These are phyloP conservation scores for Chorisops tibialis DNA, from an alignment of 2,888 invertebrate genomes.

Conservation along the genomic window DNA sequence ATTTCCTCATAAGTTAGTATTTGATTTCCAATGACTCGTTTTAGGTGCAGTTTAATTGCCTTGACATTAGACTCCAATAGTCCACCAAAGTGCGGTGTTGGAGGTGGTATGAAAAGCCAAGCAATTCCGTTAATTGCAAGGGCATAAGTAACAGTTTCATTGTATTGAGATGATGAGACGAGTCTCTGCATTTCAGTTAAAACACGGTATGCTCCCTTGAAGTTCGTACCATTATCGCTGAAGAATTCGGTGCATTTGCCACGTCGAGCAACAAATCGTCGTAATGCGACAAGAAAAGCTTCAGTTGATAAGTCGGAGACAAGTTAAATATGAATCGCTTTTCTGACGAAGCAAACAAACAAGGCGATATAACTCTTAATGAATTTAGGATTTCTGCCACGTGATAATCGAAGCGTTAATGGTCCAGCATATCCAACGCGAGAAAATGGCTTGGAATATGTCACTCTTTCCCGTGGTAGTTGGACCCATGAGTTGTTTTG, in stretches of 20 bases:
- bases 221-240: constrained; percentile 39
- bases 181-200: constrained; percentile 23
- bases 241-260: too few relatives aligned
- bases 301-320: constrained; percentile 15
- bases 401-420: too few relatives aligned
- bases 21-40: constrained; percentile 22
- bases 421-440: constrained; percentile 25
- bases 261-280: constrained; percentile 35
- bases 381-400: background rate
- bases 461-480: constrained; percentile 32
- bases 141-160: constrained; percentile 38
- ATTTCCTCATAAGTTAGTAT: constrained; percentile 25
- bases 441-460: constrained; percentile 22
- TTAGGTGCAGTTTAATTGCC: constrained; percentile 31
- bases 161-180: background rate
- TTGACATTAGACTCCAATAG: constrained; percentile 32
- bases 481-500: constrained; percentile 36
- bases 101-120: constrained; percentile 35
- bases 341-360: constrained; percentile 27
- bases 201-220: constrained; percentile 36
- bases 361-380: background rate
- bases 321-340: constrained; percentile 34
- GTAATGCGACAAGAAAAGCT: constrained; percentile 23
- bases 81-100: constrained; percentile 15
- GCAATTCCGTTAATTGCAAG: constrained; percentile 26